These are phyloP conservation scores for Promerops cafer DNA, from an alignment of 2,113 vertebrate genomes.

Conservation along the genomic window DNA sequence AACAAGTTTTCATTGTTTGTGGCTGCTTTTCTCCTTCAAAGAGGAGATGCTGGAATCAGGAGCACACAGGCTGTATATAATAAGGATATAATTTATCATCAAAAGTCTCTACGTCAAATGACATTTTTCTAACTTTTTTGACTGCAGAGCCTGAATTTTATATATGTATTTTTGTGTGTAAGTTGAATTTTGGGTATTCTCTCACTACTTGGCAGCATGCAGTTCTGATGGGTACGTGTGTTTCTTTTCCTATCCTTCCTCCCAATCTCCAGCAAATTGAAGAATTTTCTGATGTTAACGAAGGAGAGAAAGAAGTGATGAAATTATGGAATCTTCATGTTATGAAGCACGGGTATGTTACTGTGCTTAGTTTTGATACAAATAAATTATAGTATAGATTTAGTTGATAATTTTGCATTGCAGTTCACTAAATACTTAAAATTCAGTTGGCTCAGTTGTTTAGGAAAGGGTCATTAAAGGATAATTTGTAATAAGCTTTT, in stretches of 20 bases:
- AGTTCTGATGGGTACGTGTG: not conserved
- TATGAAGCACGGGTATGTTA: conserved; percentile 92
- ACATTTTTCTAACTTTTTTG: not conserved
- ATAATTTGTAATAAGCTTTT: not conserved
- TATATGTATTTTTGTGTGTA: not conserved
- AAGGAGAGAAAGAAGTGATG: conserved; percentile 99
- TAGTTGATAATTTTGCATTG: not conserved
- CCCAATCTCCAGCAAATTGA: conserved; percentile 87
- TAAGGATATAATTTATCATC: not conserved
- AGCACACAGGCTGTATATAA: not conserved
- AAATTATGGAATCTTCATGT: conserved; percentile 99
- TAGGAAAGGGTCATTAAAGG: not conserved
- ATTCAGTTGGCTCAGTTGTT: not conserved
- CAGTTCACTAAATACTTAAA: not conserved
- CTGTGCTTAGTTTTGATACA: not conserved
- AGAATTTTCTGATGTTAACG: conserved; percentile 98
- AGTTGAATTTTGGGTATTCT: not conserved
- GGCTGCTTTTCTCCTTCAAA: not conserved
- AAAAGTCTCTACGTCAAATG: not conserved
- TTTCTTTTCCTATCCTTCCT: not conserved
- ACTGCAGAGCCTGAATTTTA: not conserved
- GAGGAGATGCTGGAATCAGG: not conserved
- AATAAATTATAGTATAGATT: not conserved
- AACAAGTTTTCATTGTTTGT: not conserved
- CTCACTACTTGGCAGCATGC: not conserved